A percentile compares a stretch with the other conserved stretches of the same genome.
These are phyloP conservation scores for Crotalus horridus DNA, from an alignment of 2,113 vertebrate genomes.

Conservation along the genomic window DNA sequence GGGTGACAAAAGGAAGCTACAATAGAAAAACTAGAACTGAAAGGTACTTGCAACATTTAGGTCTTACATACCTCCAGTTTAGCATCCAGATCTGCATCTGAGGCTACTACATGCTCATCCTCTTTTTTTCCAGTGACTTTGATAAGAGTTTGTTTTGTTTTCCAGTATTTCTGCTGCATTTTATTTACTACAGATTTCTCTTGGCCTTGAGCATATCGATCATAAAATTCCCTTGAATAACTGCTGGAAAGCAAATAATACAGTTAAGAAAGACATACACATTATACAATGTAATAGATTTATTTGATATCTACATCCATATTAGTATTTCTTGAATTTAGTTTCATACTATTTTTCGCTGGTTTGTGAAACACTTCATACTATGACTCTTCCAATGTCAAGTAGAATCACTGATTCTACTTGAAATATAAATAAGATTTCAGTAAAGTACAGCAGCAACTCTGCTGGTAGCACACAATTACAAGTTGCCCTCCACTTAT, in stretches of 20 bases:
- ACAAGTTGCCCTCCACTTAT: background rate
- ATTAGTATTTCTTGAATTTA: background rate
- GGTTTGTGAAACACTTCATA: background rate
- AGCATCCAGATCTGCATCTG: constrained; percentile 92
- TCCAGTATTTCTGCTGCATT: constrained; percentile 98
- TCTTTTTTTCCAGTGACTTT: constrained; percentile 96
- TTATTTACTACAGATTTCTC: constrained; percentile 95
- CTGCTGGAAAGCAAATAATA: constrained; percentile 66
- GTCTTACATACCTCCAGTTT: constrained; percentile 86
- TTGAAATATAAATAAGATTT: background rate
- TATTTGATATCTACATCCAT: background rate
- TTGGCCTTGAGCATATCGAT: constrained; percentile 83
- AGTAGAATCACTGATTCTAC: background rate
- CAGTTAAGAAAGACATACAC: background rate
- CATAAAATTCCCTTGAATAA: constrained; percentile 82
- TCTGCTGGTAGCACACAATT: background rate
- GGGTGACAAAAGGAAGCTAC: background rate
- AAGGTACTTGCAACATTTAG: background rate
- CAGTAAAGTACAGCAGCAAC: background rate
- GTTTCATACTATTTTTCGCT: background rate
- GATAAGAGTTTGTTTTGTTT: constrained; percentile 94
- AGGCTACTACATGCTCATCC: constrained; percentile 93
- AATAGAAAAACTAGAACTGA: background rate
- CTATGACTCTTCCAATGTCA: background rate
- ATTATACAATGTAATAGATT: background rate